A percentile compares a stretch with the other conserved stretches of the same genome.
These are phyloP conservation scores for Drosophila sordidapex DNA, from an alignment of 2,888 invertebrate species.

Conservation along the genomic window DNA sequence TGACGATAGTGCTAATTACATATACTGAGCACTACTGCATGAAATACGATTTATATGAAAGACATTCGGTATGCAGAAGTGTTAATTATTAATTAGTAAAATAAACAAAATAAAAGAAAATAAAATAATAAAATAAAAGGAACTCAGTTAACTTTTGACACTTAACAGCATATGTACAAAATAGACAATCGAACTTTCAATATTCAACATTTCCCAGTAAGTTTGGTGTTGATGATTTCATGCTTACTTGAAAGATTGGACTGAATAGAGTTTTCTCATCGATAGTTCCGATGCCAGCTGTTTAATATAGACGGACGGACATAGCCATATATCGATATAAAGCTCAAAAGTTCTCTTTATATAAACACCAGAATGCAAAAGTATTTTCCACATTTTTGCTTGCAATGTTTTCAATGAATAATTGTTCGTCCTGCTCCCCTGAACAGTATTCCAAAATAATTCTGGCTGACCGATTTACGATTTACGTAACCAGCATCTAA, in stretches of 20 bases:
- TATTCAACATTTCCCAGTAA: too few species aligned
- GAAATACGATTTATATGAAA: neutral
- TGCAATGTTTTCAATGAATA: neutral
- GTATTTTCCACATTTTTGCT: neutral
- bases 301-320: neutral
- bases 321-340: neutral
- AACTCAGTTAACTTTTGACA: neutral
- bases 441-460: too few species aligned
- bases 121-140: neutral
- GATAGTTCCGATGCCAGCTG: neutral
- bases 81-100: neutral
- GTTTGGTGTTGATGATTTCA: too few species aligned
- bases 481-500: neutral
- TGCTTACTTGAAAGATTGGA: too few species aligned
- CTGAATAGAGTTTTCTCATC: accelerated
- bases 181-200: neutral
- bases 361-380: neutral
- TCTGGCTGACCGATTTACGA: too few species aligned
- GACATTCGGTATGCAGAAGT: neutral
- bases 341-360: neutral
- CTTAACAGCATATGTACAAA: neutral
- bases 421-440: too few species aligned
- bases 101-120: neutral
- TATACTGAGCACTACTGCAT: neutral
- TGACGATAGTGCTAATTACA: slow-evolving; percentile 1